Percentiles rank a stretch among this genome's conserved stretches.
These are phyloP conservation scores for Parasteatoda lunata DNA, from an alignment of 2,888 invertebrate species.

Conservation along the genomic window DNA sequence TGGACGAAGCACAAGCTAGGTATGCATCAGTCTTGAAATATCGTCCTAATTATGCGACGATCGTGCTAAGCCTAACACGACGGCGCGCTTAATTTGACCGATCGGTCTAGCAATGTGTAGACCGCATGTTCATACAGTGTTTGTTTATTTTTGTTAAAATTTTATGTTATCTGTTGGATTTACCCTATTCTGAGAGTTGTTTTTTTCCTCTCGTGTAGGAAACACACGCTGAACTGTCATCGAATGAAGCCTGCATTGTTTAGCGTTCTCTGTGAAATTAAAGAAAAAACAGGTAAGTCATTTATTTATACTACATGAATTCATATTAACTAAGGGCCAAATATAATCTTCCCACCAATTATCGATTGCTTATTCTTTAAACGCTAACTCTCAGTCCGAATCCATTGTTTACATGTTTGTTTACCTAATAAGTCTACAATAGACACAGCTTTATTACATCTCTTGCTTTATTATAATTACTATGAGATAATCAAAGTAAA, in stretches of 20 bases:
- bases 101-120: slow-evolving; percentile 23
- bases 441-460: too few relatives aligned
- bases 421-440: not conserved
- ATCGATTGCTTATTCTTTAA: not conserved
- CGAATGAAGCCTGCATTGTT: slow-evolving; percentile 99
- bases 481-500: too few relatives aligned
- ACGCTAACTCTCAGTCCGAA: not conserved
- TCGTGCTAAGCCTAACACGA: slow-evolving; percentile 65
- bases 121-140: slow-evolving; percentile 30
- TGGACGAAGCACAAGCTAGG: slow-evolving; percentile 97
- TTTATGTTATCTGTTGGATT: slow-evolving; percentile 25
- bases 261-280: slow-evolving; percentile 98
- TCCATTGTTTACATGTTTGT: slow-evolving; percentile 1
- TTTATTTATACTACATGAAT: slow-evolving; percentile 41
- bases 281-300: slow-evolving; percentile 95
- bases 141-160: slow-evolving; percentile 14
- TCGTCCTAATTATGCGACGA: slow-evolving; percentile 37
- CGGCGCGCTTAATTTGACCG: slow-evolving; percentile 55
- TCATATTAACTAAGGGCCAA: too few relatives aligned
- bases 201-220: slow-evolving; percentile 78
- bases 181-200: slow-evolving; percentile 52
- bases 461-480: too few relatives aligned
- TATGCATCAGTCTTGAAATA: slow-evolving; percentile 72
- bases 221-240: slow-evolving; percentile 98
- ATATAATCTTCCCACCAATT: not conserved